Conservation (phyloP, 2,888 invertebrate genomes). For the Pterostichus madidus region DNA sequence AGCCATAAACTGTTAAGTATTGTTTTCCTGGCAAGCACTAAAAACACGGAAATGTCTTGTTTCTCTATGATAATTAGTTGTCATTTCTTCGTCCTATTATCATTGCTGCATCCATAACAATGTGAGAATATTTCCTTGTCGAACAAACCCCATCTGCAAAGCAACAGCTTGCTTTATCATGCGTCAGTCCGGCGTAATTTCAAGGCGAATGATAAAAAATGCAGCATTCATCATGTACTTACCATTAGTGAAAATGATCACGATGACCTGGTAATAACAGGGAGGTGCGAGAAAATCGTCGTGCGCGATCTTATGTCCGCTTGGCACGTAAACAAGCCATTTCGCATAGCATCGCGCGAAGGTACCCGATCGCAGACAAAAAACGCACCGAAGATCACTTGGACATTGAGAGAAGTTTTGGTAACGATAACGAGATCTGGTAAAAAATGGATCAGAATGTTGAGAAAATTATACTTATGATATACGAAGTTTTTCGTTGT, state of each 20-base stretch:
- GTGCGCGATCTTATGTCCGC: constrained; percentile 60
- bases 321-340: constrained; percentile 64
- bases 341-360: constrained; percentile 47
- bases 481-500: neutral
- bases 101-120: neutral
- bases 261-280: constrained; percentile 66
- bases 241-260: constrained; percentile 65
- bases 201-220: constrained; percentile 44
- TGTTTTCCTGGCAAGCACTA: neutral
- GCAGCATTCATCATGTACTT: constrained; percentile 61
- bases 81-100: constrained; percentile 34
- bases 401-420: constrained; percentile 25
- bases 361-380: neutral
- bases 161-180: neutral
- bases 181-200: constrained; percentile 1
- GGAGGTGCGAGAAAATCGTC: constrained; percentile 62
- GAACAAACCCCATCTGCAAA: constrained; percentile 2
- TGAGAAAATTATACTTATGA: neutral
- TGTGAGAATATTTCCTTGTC: constrained; percentile 4
- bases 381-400: constrained; percentile 33
- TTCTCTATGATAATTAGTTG: constrained; percentile 4
- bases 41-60: constrained; percentile 13
- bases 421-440: constrained; percentile 7
- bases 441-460: neutral
- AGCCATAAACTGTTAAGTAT: neutral